A percentile compares a stretch with the other conserved stretches of the same genome.
Evolutionary conservation across 2,888 invertebrate genomes (phyloP).

Genomic region (Dasypolia templi): DNA sequence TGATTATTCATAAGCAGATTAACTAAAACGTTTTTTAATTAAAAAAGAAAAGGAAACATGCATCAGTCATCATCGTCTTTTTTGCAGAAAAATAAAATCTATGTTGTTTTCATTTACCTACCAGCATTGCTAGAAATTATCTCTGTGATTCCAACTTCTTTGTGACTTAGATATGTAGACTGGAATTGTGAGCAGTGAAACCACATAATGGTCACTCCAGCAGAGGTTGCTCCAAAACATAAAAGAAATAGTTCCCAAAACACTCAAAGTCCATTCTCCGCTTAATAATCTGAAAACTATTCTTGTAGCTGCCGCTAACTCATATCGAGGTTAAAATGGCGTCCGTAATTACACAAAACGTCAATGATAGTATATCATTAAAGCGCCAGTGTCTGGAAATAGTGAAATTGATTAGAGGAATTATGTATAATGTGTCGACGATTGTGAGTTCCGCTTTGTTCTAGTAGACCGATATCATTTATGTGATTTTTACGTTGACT

Average conservation of each 20-base stretch:
- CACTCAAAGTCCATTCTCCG: constrained; percentile 8
- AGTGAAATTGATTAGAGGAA: constrained; percentile 50
- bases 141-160: neutral
- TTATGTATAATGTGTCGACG: constrained; percentile 28
- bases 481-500: neutral
- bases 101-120: neutral
- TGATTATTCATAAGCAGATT: no score
- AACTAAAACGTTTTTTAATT: no score
- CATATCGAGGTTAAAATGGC: constrained; percentile 36
- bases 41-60: neutral
- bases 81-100: no score
- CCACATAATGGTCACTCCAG: neutral
- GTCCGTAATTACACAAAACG: constrained; percentile 41
- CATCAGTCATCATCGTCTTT: no score
- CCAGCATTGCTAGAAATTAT: neutral
- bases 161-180: no score
- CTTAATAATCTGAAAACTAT: constrained; percentile 31
- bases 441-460: constrained; percentile 16
- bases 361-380: constrained; percentile 58
- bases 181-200: neutral
- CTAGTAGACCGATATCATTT: neutral
- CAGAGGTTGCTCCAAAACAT: neutral
- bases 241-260: constrained; percentile 6
- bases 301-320: constrained; percentile 31
- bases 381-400: constrained; percentile 41